Evolutionary conservation across 2,113 vertebrate species (phyloP).

Genomic region (Ophiodon elongatus): DNA sequence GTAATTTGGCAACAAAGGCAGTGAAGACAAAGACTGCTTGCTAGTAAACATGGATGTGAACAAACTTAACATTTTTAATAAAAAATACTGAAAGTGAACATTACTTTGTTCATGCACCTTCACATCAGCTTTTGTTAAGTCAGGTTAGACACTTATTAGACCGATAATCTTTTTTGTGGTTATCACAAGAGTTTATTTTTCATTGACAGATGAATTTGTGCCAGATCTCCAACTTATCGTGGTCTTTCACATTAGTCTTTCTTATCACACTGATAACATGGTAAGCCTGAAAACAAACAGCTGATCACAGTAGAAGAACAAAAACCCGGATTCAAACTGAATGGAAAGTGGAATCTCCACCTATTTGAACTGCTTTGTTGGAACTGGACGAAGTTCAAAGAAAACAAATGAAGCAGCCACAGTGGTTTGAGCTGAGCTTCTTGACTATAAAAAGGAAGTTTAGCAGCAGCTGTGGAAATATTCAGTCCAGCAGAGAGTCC

Average conservation of each 20-base stretch:
- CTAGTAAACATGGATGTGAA: not conserved
- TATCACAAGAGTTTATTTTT: not conserved
- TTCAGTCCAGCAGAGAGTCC: not conserved
- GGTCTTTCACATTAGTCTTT: not conserved
- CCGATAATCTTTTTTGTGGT: not conserved
- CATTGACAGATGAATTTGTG: not conserved
- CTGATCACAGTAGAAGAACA: not conserved
- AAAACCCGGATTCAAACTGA: not conserved
- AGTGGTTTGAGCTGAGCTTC: not conserved
- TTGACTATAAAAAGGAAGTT: not conserved
- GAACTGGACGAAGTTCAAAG: not conserved
- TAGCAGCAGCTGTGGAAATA: not conserved
- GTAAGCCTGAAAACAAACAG: not conserved
- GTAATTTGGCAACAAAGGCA: not conserved
- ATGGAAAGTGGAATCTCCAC: not conserved
- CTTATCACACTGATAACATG: conserved; percentile 5
- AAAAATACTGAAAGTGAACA: not conserved
- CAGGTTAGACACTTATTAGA: not conserved
- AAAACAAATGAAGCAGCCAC: not conserved
- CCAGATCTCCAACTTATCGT: not conserved
- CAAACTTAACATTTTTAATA: too few relatives aligned
- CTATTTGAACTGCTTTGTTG: conserved; percentile 5
- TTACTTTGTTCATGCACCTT: not conserved
- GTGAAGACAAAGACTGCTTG: not conserved
- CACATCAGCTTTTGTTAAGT: not conserved